phyloP scores from a whole-genome alignment of 2,888 invertebrate genomes.

The Caenorhabditis zanzibari region DNA sequence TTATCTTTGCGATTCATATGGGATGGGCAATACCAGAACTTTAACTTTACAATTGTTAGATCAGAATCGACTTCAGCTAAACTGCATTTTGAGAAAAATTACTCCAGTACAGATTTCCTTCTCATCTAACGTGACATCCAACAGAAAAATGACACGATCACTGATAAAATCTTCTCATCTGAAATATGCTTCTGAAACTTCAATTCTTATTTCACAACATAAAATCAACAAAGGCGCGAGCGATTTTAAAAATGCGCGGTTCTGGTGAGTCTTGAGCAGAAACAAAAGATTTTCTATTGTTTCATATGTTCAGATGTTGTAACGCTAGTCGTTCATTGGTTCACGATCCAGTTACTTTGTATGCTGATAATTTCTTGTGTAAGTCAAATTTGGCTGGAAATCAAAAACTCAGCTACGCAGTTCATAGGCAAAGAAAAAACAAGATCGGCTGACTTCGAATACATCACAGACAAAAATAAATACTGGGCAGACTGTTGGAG shows the following conservation, averaged over 20 bases:
- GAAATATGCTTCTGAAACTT: neutral
- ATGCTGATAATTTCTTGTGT: conserved; percentile 24
- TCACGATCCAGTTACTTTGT: conserved; percentile 32
- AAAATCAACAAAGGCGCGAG: neutral
- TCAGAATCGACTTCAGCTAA: no score
- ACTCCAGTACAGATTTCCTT: no score
- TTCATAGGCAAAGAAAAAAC: conserved; percentile 26
- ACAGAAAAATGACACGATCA: neutral
- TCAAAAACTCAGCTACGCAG: no score
- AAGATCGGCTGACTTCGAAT: neutral
- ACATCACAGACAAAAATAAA: neutral
- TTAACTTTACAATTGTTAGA: no score
- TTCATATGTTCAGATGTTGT: no score
- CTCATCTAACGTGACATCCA: neutral
- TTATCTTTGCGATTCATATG: no score
- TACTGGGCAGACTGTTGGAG: neutral
- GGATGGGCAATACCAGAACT: no score
- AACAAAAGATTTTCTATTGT: no score
- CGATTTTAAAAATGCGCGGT: neutral
- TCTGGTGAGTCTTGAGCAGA: neutral
- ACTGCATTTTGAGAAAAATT: no score
- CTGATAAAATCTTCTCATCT: neutral
- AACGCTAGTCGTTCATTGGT: no score
- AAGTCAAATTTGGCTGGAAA: neutral
- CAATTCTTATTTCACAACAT: neutral